These are phyloP conservation scores for Hipposideros armiger DNA, from an alignment of 2,113 vertebrate species.

Conservation along the genomic window DNA sequence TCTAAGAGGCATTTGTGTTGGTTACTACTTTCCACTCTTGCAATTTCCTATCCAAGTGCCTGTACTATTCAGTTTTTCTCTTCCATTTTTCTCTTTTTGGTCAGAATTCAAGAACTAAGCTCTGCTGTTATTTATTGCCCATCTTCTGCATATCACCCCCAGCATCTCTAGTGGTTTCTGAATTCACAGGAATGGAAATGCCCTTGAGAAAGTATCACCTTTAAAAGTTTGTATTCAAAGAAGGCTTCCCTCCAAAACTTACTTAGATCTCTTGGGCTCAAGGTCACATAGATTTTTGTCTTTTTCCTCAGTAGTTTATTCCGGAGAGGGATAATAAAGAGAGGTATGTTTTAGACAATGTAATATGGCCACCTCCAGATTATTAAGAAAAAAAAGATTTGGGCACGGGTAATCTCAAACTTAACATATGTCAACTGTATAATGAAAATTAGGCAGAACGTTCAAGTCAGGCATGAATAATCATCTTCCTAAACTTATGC, in stretches of 20 bases:
- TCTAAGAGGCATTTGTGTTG: neutral
- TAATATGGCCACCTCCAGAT: constrained; percentile 22
- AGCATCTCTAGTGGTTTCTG: neutral
- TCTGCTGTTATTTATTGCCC: neutral
- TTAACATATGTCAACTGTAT: constrained; percentile 3
- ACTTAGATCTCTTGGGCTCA: neutral
- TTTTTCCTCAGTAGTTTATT: constrained; percentile 16
- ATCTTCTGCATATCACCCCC: neutral
- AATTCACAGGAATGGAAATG: neutral
- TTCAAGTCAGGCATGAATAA: constrained; percentile 59
- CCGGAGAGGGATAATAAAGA: constrained; percentile 25
- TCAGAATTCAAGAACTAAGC: neutral
- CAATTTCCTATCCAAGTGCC: neutral
- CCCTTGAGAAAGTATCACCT: neutral
- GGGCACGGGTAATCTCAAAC: constrained; percentile 31
- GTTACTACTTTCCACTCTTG: neutral
- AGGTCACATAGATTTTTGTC: neutral
- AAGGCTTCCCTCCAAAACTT: neutral
- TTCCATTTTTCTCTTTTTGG: neutral
- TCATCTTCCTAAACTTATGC: constrained; percentile 60
- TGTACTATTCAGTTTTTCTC: neutral
- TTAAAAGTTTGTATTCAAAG: neutral
- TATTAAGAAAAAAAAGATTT: constrained; percentile 16
- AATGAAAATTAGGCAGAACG: constrained; percentile 67
- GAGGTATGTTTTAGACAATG: neutral